phyloP scores from a whole-genome alignment of 2,113 vertebrate genomes.

The Microtus ochrogaster region DNA sequence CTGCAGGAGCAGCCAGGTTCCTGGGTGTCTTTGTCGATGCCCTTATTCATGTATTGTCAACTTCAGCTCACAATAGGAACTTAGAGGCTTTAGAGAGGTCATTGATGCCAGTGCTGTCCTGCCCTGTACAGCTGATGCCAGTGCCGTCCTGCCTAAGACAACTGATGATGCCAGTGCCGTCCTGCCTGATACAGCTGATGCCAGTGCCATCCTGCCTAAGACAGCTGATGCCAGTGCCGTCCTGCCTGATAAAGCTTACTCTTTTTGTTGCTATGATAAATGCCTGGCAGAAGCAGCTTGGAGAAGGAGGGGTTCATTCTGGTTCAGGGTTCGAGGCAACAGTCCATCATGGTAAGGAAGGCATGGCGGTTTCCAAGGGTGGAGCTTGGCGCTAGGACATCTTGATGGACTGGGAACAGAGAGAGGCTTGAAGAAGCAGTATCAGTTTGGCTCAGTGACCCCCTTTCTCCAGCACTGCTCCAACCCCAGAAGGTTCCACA shows the following conservation, averaged over 20 bases:
- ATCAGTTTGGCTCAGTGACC: neutral
- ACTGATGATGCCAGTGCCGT: no score
- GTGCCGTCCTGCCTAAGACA: no score
- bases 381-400: neutral
- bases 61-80: neutral
- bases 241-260: no score
- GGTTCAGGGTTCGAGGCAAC: neutral
- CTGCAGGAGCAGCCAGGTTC: neutral
- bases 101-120: neutral
- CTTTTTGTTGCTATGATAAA: neutral
- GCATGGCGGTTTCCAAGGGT: neutral
- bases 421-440: neutral
- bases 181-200: neutral
- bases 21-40: rapidly evolving
- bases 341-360: no score
- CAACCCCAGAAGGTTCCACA: neutral
- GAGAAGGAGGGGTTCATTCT: neutral
- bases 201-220: no score
- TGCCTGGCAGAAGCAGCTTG: neutral
- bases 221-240: neutral
- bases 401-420: neutral
- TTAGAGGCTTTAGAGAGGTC: neutral
- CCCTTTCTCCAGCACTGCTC: neutral
- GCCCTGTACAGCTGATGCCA: neutral
- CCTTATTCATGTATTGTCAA: neutral